phyloP scores from a whole-genome alignment of 2,113 vertebrate genomes.

The Hystrix brachyura region DNA sequence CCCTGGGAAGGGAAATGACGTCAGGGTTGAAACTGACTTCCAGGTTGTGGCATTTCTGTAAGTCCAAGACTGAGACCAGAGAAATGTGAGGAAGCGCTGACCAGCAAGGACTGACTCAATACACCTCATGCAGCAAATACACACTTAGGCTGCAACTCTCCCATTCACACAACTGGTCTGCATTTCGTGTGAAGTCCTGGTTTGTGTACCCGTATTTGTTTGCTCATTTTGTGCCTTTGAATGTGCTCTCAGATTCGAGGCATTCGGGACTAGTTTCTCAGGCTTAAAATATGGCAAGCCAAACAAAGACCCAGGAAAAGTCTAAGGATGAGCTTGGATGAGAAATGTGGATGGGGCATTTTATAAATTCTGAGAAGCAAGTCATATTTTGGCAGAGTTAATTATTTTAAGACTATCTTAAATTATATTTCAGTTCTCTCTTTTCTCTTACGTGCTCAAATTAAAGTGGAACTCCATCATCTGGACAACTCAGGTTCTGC shows the following conservation, averaged over 20 bases:
- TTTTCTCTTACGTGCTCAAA: neutral
- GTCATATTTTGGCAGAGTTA: conserved; percentile 49
- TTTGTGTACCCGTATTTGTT: neutral
- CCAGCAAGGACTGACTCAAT: neutral
- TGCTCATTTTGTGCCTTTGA: neutral
- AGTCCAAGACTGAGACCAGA: neutral
- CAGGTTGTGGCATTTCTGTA: too few relatives aligned
- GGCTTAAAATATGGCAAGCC: neutral
- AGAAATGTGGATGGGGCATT: neutral
- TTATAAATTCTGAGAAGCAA: conserved; percentile 61
- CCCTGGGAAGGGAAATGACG: neutral
- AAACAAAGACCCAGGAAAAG: neutral
- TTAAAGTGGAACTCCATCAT: neutral
- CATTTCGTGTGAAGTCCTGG: neutral
- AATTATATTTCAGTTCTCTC: neutral
- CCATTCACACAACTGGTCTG: neutral
- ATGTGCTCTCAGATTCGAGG: neutral
- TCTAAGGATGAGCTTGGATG: neutral
- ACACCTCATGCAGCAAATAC: neutral
- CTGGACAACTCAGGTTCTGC: neutral
- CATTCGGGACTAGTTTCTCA: neutral
- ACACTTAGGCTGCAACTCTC: neutral
- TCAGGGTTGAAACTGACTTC: neutral
- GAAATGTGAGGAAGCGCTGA: neutral
- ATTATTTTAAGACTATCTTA: conserved; percentile 62